Percentiles rank a stretch among this genome's conserved stretches.
Evolutionary conservation across 2,113 vertebrate genomes (phyloP).

Genomic region (Phaethon lepturus): DNA sequence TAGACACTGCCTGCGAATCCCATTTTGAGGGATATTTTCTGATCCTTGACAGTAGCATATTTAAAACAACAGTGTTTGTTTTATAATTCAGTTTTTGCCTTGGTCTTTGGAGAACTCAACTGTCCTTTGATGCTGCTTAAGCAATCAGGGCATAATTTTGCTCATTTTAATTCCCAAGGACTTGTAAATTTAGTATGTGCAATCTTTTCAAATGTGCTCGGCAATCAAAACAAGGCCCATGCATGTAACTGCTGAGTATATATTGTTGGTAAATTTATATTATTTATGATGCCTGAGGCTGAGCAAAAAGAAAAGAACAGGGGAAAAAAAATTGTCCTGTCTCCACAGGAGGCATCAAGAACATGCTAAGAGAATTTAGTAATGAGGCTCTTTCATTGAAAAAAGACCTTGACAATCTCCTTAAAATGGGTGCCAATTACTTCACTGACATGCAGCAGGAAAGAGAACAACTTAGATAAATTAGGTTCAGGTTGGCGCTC

Average conservation of each 20-base stretch:
- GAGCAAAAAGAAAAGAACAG: background rate
- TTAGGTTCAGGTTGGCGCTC: conserved; percentile 64
- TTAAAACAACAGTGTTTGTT: background rate
- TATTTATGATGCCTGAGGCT: conserved; percentile 6
- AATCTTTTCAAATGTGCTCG: background rate
- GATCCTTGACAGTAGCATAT: background rate
- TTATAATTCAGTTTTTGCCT: background rate
- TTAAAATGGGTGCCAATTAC: conserved; percentile 73
- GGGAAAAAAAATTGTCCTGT: background rate
- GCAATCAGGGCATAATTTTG: background rate
- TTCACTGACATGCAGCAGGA: conserved; percentile 58
- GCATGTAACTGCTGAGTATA: background rate
- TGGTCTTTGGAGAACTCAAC: background rate
- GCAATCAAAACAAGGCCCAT: conserved; percentile 7
- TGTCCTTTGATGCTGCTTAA: background rate
- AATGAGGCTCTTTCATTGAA: conserved; percentile 44
- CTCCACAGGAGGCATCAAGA: conserved; percentile 46
- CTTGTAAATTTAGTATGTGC: background rate
- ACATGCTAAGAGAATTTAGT: conserved; percentile 49
- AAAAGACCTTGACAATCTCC: conserved; percentile 65
- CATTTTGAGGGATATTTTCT: background rate
- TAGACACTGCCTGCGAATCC: background rate
- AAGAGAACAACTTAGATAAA: conserved; percentile 70
- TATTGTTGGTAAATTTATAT: background rate
- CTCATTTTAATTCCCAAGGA: background rate